Conservation (phyloP, 2,888 invertebrate species). For the Flexamia atlantica region DNA sequence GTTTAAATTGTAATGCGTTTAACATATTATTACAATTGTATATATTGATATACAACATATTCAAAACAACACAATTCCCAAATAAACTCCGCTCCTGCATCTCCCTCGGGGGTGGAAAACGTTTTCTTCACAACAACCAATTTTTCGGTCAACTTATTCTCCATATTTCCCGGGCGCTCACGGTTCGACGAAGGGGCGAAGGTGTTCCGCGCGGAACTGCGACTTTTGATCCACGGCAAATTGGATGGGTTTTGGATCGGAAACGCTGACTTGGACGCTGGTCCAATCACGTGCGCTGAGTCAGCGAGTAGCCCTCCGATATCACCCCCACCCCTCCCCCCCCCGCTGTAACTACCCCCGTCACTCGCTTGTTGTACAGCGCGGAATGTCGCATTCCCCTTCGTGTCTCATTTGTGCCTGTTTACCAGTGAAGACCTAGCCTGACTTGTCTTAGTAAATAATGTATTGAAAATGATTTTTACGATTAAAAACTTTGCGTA, state of each 20-base stretch:
- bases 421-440: too few relatives aligned
- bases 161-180: conserved; percentile 64
- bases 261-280: conserved; percentile 30
- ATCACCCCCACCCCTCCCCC: background rate
- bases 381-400: conserved; percentile 13
- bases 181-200: conserved; percentile 46
- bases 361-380: conserved; percentile 12
- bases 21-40: too few relatives aligned
- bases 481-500: too few relatives aligned
- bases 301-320: conserved; percentile 51
- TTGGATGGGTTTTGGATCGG: conserved; percentile 62
- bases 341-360: background rate
- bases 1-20: too few relatives aligned
- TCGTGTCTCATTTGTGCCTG: too few relatives aligned
- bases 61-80: too few relatives aligned
- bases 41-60: too few relatives aligned
- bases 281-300: conserved; percentile 49
- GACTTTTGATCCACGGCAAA: conserved; percentile 63
- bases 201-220: conserved; percentile 44
- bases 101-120: background rate
- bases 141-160: conserved; percentile 70
- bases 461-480: too few relatives aligned
- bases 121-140: conserved; percentile 63
- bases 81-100: background rate
- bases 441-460: too few relatives aligned